Percentiles rank a stretch among this genome's conserved stretches.
phyloP scores from a whole-genome alignment of 2,888 invertebrate genomes.

The Elegia similella region DNA sequence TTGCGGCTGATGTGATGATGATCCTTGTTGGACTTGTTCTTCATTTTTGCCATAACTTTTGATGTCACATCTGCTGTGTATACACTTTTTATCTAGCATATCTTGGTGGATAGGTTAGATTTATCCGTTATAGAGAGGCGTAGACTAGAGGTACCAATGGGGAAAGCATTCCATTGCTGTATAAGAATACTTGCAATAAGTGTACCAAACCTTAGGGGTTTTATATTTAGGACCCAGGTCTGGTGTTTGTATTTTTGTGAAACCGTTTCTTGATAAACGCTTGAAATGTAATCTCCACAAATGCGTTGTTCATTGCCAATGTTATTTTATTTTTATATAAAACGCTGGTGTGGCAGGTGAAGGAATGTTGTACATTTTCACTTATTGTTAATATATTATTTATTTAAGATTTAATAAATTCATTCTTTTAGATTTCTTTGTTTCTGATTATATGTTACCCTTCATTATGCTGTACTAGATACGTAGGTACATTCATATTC shows the following conservation, averaged over 20 bases:
- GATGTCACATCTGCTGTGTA: too few species aligned
- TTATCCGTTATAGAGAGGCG: not conserved
- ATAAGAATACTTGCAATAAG: conserved; percentile 28
- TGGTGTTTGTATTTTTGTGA: not conserved
- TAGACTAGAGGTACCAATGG: conserved; percentile 17
- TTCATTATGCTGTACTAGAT: not conserved
- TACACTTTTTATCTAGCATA: too few species aligned
- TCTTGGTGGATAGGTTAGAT: not conserved
- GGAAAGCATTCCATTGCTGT: conserved; percentile 35
- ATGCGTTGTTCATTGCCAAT: conserved; percentile 16
- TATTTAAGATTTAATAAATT: conserved; percentile 72
- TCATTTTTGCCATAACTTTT: too few species aligned
- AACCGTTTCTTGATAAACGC: conserved; percentile 5
- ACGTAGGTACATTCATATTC: too few species aligned
- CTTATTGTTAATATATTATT: conserved; percentile 61
- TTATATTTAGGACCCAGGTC: not conserved
- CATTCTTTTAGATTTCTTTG: conserved; percentile 49
- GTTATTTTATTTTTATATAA: conserved; percentile 25
- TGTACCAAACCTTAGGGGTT: conserved; percentile 28
- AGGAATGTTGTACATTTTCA: conserved; percentile 68
- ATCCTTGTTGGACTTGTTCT: too few species aligned
- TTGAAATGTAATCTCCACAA: conserved; percentile 18
- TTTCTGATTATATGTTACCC: not conserved
- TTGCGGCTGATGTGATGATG: too few species aligned
- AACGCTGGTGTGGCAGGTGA: conserved; percentile 48